Conservation (phyloP, 2,113 vertebrate species). For the Tenebrosternarchus preto region DNA sequence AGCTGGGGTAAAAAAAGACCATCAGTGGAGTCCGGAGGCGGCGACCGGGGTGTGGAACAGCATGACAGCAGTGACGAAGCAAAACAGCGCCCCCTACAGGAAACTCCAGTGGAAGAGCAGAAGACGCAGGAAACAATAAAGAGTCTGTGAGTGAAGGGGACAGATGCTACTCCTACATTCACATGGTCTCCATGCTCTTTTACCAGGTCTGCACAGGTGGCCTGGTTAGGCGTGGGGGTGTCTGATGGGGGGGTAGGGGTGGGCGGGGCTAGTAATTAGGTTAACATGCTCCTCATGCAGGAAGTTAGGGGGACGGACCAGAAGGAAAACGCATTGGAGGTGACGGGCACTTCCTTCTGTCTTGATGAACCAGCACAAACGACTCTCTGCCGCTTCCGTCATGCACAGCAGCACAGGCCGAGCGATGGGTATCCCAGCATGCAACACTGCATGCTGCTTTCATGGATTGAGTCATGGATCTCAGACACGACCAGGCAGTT, state of each 20-base stretch:
- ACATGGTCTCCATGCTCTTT: background rate
- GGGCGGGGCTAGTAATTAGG: slow-evolving; percentile 22
- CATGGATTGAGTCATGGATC: background rate
- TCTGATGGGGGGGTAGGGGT: background rate
- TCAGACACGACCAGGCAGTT: slow-evolving; percentile 14
- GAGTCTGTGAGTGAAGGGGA: slow-evolving; percentile 46
- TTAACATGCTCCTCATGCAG: slow-evolving; percentile 39
- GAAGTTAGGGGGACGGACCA: background rate
- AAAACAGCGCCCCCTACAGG: slow-evolving; percentile 41
- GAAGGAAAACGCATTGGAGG: background rate
- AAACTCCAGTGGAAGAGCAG: slow-evolving; percentile 46
- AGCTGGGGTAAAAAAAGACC: slow-evolving; percentile 74
- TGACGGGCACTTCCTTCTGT: background rate
- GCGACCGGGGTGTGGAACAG: slow-evolving; percentile 49
- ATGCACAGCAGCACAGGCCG: slow-evolving; percentile 1
- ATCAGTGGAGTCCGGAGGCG: slow-evolving; percentile 59
- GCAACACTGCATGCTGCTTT: slow-evolving; percentile 29
- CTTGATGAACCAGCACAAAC: background rate
- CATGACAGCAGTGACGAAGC: slow-evolving; percentile 59
- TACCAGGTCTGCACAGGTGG: background rate
- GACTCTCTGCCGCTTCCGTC: background rate
- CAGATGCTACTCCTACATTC: background rate
- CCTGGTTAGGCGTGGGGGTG: background rate
- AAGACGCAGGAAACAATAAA: slow-evolving; percentile 61
- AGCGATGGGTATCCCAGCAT: slow-evolving; percentile 29